These are phyloP conservation scores for Salvelinus fontinalis DNA, from an alignment of 2,113 vertebrate genomes.

Conservation along the genomic window DNA sequence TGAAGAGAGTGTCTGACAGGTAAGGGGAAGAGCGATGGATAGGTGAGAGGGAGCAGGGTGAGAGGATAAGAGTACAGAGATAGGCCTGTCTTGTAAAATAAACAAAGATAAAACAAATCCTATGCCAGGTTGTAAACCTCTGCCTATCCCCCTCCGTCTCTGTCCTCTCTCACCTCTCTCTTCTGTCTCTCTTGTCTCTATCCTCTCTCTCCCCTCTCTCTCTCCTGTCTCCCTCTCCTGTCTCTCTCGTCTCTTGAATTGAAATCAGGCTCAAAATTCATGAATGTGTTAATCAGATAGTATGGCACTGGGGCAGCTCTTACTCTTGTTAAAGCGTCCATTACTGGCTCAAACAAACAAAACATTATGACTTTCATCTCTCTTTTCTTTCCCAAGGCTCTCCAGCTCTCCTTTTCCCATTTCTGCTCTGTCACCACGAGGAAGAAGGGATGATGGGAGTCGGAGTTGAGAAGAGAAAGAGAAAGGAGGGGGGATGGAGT, in stretches of 20 bases:
- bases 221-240: too few relatives aligned
- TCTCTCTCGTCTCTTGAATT: too few relatives aligned
- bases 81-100: too few relatives aligned
- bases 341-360: background rate
- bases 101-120: too few relatives aligned
- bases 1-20: constrained; percentile 90
- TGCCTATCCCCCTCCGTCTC: too few relatives aligned
- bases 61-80: too few relatives aligned
- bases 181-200: too few relatives aligned
- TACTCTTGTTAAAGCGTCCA: background rate
- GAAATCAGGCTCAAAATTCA: too few relatives aligned
- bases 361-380: background rate
- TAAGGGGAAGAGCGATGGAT: constrained; percentile 55
- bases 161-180: background rate
- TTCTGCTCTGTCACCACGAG: constrained; percentile 72
- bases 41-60: background rate
- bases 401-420: constrained; percentile 75
- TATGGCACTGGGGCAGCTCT: background rate
- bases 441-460: constrained; percentile 72
- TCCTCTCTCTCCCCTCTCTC: too few relatives aligned
- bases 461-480: constrained; percentile 63
- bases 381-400: constrained; percentile 63
- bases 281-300: background rate
- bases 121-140: too few relatives aligned
- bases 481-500: background rate